These are phyloP conservation scores for Caenorhabditis imperialis DNA, from an alignment of 2,888 invertebrate species.

Conservation along the genomic window DNA sequence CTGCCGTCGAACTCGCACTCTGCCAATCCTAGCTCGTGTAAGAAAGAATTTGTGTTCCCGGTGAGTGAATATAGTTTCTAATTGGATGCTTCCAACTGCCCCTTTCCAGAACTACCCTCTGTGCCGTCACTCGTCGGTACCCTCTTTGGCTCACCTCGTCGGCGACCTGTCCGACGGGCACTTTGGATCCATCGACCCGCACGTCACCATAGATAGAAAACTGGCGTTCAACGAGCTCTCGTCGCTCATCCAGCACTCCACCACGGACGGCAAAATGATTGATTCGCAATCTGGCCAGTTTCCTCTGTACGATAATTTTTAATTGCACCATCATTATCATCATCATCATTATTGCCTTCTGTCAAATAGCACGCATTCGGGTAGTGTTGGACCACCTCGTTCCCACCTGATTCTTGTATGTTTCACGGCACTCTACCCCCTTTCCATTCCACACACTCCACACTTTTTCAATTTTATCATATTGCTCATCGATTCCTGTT, in stretches of 20 bases:
- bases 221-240: conserved; percentile 2
- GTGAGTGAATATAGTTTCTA: background rate
- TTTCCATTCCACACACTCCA: background rate
- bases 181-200: conserved; percentile 23
- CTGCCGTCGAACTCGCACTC: conserved; percentile 56
- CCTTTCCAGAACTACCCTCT: conserved; percentile 40
- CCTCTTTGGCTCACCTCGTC: conserved; percentile 46
- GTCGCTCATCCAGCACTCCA: background rate
- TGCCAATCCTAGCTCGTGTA: conserved; percentile 37
- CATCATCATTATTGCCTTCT: no score
- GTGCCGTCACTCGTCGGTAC: conserved; percentile 48
- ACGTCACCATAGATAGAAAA: conserved; percentile 21
- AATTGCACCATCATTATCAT: conserved; percentile 26
- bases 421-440: conserved; percentile 11
- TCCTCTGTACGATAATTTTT: conserved; percentile 27
- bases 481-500: conserved; percentile 43
- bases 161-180: conserved; percentile 24
- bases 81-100: background rate
- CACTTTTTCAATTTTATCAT: conserved; percentile 27
- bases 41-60: conserved; percentile 43
- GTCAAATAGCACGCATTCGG: conserved; percentile 10
- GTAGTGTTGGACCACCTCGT: background rate
- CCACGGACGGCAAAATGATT: background rate
- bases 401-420: conserved; percentile 19
- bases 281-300: no score